phyloP scores from a whole-genome alignment of 1,140 invertebrate species.

The Pseudomyrmex sp. region DNA sequence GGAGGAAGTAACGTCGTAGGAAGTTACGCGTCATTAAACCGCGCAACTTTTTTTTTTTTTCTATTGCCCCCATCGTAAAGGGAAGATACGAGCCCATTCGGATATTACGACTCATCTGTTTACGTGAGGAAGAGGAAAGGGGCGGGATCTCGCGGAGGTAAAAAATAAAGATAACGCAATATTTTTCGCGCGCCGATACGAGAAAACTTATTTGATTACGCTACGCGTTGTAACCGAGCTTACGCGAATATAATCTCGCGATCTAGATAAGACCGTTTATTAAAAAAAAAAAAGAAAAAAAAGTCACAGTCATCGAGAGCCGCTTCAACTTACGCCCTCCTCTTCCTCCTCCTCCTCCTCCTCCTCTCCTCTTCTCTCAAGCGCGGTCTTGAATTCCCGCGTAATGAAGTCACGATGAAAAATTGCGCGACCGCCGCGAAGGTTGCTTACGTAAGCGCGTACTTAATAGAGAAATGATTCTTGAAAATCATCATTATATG shows the following conservation, averaged over 20 bases:
- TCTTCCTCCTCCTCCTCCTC: no score
- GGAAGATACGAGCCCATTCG: conserved; percentile 24
- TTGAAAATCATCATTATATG: conserved; percentile 1
- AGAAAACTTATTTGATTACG: no score
- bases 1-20: conserved; percentile 34
- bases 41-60: not conserved
- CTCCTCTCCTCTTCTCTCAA: not conserved
- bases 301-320: conserved; percentile 4
- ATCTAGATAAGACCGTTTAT: not conserved
- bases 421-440: conserved; percentile 41
- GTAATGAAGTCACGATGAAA: conserved; percentile 53
- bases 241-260: not conserved
- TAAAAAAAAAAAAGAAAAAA: not conserved
- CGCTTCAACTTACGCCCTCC: no score
- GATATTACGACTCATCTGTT: conserved; percentile 26
- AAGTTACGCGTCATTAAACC: conserved; percentile 50
- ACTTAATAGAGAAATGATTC: conserved; percentile 31
- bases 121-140: not conserved
- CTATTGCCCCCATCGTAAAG: conserved; percentile 4
- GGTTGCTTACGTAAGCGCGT: conserved; percentile 48
- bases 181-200: not conserved
- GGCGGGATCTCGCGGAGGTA: not conserved
- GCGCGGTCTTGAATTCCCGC: conserved; percentile 24
- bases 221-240: not conserved
- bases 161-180: not conserved